Evolutionary conservation across 2,113 vertebrate species (phyloP).

Genomic region (human (Homo sapiens)): DNA sequence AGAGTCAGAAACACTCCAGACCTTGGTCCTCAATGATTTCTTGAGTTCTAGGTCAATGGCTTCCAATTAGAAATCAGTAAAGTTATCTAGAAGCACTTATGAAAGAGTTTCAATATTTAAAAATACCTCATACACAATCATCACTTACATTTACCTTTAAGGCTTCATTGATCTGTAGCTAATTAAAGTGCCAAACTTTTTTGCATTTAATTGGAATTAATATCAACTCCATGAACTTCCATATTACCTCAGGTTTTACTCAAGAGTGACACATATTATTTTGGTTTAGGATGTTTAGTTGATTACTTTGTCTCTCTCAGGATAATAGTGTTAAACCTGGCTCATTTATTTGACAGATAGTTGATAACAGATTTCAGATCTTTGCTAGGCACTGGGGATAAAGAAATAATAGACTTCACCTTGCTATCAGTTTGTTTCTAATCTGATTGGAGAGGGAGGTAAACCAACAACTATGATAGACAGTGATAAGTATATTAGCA

Average conservation of each 20-base stretch:
- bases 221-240: neutral
- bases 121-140: neutral
- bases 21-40: neutral
- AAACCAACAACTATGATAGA: neutral
- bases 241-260: neutral
- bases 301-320: neutral
- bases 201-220: neutral
- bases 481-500: neutral
- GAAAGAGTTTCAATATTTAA: neutral
- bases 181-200: neutral
- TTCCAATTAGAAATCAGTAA: neutral
- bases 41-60: neutral
- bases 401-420: neutral
- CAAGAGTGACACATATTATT: neutral
- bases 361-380: neutral
- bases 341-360: neutral
- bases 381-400: neutral
- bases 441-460: neutral
- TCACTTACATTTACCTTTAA: constrained; percentile 9
- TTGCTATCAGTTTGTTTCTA: neutral
- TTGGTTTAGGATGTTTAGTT: neutral
- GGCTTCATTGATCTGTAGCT: neutral
- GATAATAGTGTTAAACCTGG: neutral
- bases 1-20: neutral
- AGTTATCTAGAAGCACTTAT: neutral